Evolutionary conservation across 2,888 invertebrate genomes (phyloP).

Genomic region (Dasysyrphus albostriatus): DNA sequence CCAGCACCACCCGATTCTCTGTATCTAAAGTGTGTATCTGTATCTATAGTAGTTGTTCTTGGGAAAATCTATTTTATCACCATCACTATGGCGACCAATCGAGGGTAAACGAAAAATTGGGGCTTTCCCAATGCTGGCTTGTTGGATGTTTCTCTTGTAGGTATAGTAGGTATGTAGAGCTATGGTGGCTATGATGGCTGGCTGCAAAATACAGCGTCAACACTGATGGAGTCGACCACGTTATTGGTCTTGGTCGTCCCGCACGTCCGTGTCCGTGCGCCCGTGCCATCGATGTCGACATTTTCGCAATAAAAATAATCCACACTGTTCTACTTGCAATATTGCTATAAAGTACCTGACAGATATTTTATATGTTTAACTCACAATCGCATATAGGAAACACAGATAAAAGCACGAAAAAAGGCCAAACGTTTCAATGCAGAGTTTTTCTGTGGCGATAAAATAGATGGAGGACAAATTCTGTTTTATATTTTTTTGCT

Average conservation of each 20-base stretch:
- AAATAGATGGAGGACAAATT: constrained; percentile 72
- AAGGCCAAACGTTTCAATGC: constrained; percentile 37
- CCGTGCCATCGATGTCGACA: constrained; percentile 31
- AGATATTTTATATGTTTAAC: constrained; percentile 70
- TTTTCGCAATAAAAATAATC: constrained; percentile 74
- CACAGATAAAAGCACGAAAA: constrained; percentile 64
- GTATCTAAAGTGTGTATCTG: constrained; percentile 70
- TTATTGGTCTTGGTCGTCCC: constrained; percentile 3
- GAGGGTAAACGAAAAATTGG: constrained; percentile 83
- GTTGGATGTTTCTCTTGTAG: constrained; percentile 23
- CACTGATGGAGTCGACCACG: constrained; percentile 38
- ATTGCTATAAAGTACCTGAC: constrained; percentile 45
- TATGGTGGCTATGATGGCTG: constrained; percentile 4
- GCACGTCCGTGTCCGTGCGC: background rate
- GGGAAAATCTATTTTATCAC: constrained; percentile 84
- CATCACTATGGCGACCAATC: constrained; percentile 83
- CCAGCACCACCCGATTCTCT: constrained; percentile 31
- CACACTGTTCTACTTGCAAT: constrained; percentile 66
- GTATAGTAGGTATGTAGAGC: background rate
- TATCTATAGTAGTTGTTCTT: constrained; percentile 68
- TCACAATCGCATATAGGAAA: constrained; percentile 74
- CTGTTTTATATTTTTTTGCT: constrained; percentile 18
- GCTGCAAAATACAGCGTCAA: constrained; percentile 41
- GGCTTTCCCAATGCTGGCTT: constrained; percentile 77
- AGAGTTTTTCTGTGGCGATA: constrained; percentile 37